A percentile compares a stretch with the other conserved stretches of the same genome.
These are phyloP conservation scores for Crocidura indochinensis DNA, from an alignment of 2,797 vertebrate species.

Conservation along the genomic window DNA sequence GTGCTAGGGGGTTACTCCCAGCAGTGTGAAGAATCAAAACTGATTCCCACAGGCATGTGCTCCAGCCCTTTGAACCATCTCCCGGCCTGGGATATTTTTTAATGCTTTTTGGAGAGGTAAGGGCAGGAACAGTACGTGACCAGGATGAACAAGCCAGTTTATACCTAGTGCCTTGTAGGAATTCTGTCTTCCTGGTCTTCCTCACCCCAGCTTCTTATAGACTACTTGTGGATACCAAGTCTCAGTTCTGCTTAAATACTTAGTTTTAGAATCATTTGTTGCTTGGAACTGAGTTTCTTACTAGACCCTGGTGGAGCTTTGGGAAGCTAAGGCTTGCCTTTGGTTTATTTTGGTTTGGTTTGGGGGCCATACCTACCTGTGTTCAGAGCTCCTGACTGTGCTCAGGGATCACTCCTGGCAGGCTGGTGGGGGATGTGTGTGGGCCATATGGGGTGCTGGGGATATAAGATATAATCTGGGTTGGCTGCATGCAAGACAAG, in stretches of 20 bases:
- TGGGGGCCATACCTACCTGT: too few species aligned
- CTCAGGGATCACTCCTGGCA: too few species aligned
- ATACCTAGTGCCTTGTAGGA: neutral
- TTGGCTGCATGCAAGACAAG: too few species aligned
- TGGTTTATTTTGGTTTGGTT: too few species aligned
- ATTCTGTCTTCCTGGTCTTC: slow-evolving; percentile 60
- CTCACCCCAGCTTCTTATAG: neutral
- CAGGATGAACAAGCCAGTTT: slow-evolving; percentile 42
- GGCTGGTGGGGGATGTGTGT: neutral
- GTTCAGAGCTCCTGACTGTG: too few species aligned
- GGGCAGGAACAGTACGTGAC: neutral
- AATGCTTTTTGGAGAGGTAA: slow-evolving; percentile 55
- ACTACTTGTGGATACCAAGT: slow-evolving; percentile 33
- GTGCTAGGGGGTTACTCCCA: too few species aligned
- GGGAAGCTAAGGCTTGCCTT: neutral
- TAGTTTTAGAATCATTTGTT: slow-evolving; percentile 24
- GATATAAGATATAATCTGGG: too few species aligned
- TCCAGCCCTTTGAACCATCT: too few species aligned
- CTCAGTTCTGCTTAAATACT: slow-evolving; percentile 46
- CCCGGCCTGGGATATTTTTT: neutral
- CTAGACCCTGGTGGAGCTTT: slow-evolving; percentile 22
- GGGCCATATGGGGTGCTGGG: too few species aligned
- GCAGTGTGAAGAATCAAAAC: too few species aligned
- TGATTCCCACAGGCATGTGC: too few species aligned
- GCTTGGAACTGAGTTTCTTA: slow-evolving; percentile 35